These are phyloP conservation scores for Delichon dasypus DNA, from an alignment of 2,797 vertebrate genomes.

Conservation along the genomic window DNA sequence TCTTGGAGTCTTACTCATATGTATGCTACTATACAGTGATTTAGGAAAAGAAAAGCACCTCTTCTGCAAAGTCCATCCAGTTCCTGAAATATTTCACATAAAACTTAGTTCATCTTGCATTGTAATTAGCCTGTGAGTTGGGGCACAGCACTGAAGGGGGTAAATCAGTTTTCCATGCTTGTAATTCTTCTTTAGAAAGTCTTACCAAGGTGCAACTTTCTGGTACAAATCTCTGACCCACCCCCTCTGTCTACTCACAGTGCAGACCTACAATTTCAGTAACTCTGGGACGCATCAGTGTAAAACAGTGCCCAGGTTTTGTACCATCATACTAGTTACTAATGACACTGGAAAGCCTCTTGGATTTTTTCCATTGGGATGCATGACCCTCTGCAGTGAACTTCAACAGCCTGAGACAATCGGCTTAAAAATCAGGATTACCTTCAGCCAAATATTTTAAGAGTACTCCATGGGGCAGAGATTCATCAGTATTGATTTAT, in stretches of 20 bases:
- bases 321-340: background rate
- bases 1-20: background rate
- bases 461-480: background rate
- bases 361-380: background rate
- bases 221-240: background rate
- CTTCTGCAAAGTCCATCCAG: background rate
- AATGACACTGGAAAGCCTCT: background rate
- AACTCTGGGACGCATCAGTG: background rate
- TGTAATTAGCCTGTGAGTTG: background rate
- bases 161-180: background rate
- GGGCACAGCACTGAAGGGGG: background rate
- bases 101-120: background rate
- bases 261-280: background rate
- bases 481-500: background rate
- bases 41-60: background rate
- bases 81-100: background rate
- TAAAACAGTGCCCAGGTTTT: background rate
- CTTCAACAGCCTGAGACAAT: background rate
- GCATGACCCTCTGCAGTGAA: background rate
- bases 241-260: rapidly evolving
- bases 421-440: background rate
- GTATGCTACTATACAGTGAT: background rate
- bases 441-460: background rate
- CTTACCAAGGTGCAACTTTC: background rate
- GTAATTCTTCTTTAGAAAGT: background rate